Conservation (phyloP, 2,113 vertebrate genomes). For the Brevimyrus niger region DNA sequence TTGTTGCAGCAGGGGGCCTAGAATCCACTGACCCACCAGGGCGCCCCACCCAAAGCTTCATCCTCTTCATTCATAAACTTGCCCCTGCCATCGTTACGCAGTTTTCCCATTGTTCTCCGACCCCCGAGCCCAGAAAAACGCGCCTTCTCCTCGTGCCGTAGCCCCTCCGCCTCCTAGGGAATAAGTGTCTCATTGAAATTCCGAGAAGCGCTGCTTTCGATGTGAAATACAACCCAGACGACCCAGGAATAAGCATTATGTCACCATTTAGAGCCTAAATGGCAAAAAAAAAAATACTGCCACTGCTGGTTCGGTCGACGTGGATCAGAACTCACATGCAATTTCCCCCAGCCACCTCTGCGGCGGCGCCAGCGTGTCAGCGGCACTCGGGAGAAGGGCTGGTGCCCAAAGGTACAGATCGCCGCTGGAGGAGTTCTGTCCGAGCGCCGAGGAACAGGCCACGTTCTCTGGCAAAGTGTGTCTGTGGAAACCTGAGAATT, state of each 20-base stretch:
- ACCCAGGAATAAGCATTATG: neutral
- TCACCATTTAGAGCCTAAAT: neutral
- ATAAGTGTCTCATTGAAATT: neutral
- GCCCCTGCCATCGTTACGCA: neutral
- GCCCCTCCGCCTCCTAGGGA: neutral
- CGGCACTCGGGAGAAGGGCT: neutral
- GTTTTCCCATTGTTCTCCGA: neutral
- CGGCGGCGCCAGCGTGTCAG: neutral
- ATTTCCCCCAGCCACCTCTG: neutral
- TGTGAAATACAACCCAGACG: neutral
- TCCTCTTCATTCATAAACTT: neutral
- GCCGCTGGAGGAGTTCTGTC: neutral
- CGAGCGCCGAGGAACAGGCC: neutral
- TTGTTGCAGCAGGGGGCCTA: too few species aligned
- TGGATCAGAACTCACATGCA: neutral
- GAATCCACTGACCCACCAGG: neutral
- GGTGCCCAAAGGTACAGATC: neutral
- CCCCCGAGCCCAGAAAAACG: neutral
- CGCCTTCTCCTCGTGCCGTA: neutral
- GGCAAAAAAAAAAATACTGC: neutral
- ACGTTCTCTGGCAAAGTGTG: neutral
- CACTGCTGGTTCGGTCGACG: neutral
- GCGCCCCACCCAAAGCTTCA: neutral
- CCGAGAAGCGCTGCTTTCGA: neutral
- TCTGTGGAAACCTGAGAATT: neutral